Evolutionary conservation across 2,797 vertebrate species (phyloP).

Genomic region (Microhierax caerulescens): DNA sequence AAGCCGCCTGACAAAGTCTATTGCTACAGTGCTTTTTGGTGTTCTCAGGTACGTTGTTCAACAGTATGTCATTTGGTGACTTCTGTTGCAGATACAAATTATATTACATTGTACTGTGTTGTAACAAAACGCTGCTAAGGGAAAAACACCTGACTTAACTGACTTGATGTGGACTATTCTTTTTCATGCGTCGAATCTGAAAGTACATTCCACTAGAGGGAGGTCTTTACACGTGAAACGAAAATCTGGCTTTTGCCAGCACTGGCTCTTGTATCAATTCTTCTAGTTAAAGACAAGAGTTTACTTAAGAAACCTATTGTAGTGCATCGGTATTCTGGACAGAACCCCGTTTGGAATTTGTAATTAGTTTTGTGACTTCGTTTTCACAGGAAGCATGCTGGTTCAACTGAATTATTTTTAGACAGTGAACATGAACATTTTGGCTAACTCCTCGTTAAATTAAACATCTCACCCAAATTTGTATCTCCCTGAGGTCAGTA

Average conservation of each 20-base stretch:
- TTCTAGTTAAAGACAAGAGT: background rate
- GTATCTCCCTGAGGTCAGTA: background rate
- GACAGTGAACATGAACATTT: background rate
- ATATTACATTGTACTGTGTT: background rate
- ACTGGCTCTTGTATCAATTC: accelerated
- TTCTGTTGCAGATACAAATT: background rate
- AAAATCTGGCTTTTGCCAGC: background rate
- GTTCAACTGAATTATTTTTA: background rate
- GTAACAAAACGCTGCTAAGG: background rate
- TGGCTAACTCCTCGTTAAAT: background rate
- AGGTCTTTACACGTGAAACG: slow-evolving; percentile 57
- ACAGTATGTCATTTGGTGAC: background rate
- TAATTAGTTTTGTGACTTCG: background rate
- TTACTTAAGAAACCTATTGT: background rate
- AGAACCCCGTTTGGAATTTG: background rate
- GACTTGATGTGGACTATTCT: too few species aligned
- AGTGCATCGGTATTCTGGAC: background rate
- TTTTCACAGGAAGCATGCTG: background rate
- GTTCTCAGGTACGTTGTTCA: background rate
- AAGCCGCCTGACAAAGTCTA: background rate
- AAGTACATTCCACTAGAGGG: slow-evolving; percentile 70
- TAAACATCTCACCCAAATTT: background rate
- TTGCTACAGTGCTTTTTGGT: background rate
- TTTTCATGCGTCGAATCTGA: accelerated
- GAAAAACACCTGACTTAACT: background rate